Base-by-base conservation (phyloP, 2,888 invertebrate species). In the Arge pagana region DNA sequence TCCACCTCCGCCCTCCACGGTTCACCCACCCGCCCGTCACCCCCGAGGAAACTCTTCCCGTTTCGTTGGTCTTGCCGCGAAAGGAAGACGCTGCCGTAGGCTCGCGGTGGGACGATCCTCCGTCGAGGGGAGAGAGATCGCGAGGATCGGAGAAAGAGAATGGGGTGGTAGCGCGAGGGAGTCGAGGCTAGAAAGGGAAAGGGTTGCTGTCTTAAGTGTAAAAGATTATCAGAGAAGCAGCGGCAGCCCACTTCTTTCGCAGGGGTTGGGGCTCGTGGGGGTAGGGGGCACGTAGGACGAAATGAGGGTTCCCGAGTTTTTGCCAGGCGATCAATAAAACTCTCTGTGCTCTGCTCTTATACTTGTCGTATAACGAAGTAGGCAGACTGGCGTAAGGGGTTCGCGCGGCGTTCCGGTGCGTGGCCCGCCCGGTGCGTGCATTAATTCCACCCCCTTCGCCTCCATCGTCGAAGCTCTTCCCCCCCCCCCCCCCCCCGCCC, bases 221-320 rank as follows among this genome's bases (percentile, higher is more conserved):
- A 70, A 68, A 70, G 71, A 74, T 74, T 72, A 74, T 72, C 71
- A 62, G 59, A 58, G 57, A 56, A 26, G 48, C 26, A 48, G 49
- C 39, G 67, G 64, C 70, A 71, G 65, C 68, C 66, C 67, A 68
- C 66, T 69, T 67, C 69, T 68, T 68, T 67, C 63, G 59, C 53
- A 58, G 57, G 52, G 54, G 57, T 61, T 33, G 56, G 60, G 52
- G 55, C 35, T 48, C 49, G 54, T 53, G 61, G 59, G 64, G 64
- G 74, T 67, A 61, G 70, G 72, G 73, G 74, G 74, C 64, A 74
- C 73, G 72, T 69, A 72, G 74, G 70, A 74, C 72, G 70, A 75
- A 75, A 76, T 76, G 76, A 75, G 75, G 76, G 76, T 75, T 75
- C 71, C 72, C 71, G 73, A 75, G 74, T 76, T 76, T 76, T 76